A percentile compares a stretch with the other conserved stretches of the same genome.
phyloP scores from a whole-genome alignment of 2,888 invertebrate genomes.

The Yponomeuta cagnagella region DNA sequence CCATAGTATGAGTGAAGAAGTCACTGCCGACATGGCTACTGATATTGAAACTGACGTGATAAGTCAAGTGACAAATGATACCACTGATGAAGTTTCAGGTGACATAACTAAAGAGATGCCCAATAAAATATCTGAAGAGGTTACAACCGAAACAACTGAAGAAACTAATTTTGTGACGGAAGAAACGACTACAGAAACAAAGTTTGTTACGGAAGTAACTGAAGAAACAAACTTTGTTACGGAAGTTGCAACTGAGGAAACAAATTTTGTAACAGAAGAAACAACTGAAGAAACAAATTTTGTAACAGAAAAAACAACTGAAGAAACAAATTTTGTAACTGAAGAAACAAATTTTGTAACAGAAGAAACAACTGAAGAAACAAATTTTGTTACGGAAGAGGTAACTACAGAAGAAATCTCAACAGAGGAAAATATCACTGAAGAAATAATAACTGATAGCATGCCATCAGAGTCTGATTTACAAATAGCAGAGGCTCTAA shows the following conservation, averaged over 20 bases:
- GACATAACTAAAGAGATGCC: not conserved
- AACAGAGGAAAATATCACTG: conserved; percentile 17
- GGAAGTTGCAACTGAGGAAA: not conserved
- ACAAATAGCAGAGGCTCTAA: conserved; percentile 67
- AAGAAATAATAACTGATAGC: conserved; percentile 26
- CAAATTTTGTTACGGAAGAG: not conserved
- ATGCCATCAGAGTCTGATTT: conserved; percentile 64
- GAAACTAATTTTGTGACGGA: not conserved
- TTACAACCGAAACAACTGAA: not conserved
- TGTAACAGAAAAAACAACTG: not conserved
- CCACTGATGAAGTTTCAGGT: not conserved
- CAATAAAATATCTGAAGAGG: not conserved
- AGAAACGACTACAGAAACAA: not conserved
- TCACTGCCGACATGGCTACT: not conserved
- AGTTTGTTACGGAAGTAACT: not conserved
- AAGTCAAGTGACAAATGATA: not conserved
- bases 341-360: not conserved
- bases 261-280: not conserved
- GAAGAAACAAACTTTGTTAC: not conserved
- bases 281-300: not conserved
- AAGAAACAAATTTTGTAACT: not conserved
- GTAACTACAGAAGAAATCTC: not conserved
- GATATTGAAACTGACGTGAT: conserved; percentile 6
- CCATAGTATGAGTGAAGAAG: not conserved
- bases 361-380: not conserved